Conservation (phyloP, 2,113 vertebrate genomes). For the Pogona vitticeps region DNA sequence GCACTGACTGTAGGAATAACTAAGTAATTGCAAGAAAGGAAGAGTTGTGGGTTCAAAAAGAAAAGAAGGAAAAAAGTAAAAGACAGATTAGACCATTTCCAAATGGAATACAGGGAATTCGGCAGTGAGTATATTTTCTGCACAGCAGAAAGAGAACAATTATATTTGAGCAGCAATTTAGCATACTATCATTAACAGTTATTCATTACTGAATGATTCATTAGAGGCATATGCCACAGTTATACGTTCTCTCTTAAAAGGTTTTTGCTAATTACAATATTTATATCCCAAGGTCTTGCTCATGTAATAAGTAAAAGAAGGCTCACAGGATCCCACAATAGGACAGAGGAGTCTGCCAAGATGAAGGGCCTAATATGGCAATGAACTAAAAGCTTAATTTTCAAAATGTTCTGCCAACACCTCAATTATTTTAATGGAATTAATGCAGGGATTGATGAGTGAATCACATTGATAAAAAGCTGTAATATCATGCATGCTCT, state of each 20-base stretch:
- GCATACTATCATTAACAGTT: constrained; percentile 7
- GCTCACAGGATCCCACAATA: background rate
- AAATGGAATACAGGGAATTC: constrained; percentile 2
- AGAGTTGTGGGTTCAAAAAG: background rate
- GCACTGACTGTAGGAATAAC: background rate
- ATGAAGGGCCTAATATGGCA: background rate
- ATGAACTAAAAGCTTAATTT: constrained; percentile 8
- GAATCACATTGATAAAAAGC: background rate
- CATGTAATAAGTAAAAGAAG: background rate
- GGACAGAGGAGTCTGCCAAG: background rate
- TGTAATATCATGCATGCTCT: background rate
- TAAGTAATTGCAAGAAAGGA: background rate
- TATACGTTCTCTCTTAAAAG: constrained; percentile 1
- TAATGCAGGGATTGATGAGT: constrained; percentile 7
- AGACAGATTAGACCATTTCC: background rate
- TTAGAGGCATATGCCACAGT: constrained; percentile 26
- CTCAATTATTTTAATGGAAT: constrained; percentile 26
- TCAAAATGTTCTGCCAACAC: constrained; percentile 6
- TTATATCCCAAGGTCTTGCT: constrained; percentile 11
- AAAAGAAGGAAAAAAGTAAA: background rate
- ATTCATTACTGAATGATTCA: constrained; percentile 21
- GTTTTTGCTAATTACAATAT: constrained; percentile 21
- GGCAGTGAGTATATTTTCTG: constrained; percentile 11
- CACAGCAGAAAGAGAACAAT: constrained; percentile 43
- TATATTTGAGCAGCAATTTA: constrained; percentile 24